phyloP scores from a whole-genome alignment of 2,888 invertebrate species.

The Torymus aiolomorphi region DNA sequence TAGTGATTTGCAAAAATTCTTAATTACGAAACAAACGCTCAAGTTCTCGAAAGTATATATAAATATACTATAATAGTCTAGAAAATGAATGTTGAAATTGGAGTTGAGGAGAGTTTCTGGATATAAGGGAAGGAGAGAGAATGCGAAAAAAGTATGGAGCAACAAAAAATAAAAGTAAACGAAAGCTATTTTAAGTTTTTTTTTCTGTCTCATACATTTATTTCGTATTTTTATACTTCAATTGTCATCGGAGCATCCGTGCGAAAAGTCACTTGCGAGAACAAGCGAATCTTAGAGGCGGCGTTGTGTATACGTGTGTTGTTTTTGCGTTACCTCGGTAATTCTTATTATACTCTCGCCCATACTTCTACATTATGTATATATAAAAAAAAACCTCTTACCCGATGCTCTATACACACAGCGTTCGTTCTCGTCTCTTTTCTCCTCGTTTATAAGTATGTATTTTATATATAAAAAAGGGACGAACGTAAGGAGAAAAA shows the following conservation, averaged over 20 bases:
- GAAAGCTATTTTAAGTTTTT: constrained; percentile 9
- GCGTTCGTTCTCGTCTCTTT: too few relatives aligned
- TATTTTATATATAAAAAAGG: background rate
- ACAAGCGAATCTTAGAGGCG: constrained; percentile 49
- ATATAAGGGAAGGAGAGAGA: background rate
- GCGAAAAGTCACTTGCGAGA: constrained; percentile 48
- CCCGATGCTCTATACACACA: too few relatives aligned
- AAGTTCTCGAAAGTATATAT: too few relatives aligned
- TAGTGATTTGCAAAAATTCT: too few relatives aligned
- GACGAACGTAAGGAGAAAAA: constrained; percentile 16
- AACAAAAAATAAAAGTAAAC: constrained; percentile 30
- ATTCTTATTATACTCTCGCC: background rate
- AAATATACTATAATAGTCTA: too few relatives aligned
- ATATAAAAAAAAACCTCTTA: too few relatives aligned
- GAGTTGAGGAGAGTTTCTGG: too few relatives aligned
- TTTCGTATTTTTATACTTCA: constrained; percentile 53
- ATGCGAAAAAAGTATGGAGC: background rate
- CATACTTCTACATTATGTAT: too few relatives aligned
- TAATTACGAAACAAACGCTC: too few relatives aligned
- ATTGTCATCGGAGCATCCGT: constrained; percentile 56
- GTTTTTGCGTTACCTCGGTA: constrained; percentile 5
- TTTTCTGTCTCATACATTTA: constrained; percentile 57
- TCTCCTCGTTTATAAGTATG: too few relatives aligned
- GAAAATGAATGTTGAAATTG: too few relatives aligned
- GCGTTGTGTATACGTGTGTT: constrained; percentile 38